phyloP scores from a whole-genome alignment of 2,797 vertebrate species.

The Pitangus sulphuratus region DNA sequence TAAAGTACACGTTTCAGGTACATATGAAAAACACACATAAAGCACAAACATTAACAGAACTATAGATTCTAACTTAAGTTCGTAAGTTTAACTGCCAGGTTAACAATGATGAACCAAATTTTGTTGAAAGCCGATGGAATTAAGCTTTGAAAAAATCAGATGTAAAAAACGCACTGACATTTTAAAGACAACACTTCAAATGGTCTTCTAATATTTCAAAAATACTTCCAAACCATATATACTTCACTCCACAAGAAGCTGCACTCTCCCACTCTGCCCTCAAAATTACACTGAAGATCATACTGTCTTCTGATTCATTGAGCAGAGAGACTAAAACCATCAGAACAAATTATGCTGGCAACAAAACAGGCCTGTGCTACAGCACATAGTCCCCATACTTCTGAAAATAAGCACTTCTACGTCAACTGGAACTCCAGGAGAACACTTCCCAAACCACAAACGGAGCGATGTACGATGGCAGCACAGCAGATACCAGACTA shows the following conservation, averaged over 20 bases:
- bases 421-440: background rate
- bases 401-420: accelerated
- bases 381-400: accelerated
- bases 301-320: accelerated
- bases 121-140: accelerated
- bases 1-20: background rate
- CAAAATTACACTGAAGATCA: too few species aligned
- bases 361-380: background rate
- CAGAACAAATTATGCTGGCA: accelerated
- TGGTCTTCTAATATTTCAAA: background rate
- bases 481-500: accelerated
- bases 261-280: background rate
- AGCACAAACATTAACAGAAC: background rate
- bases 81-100: background rate
- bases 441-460: accelerated
- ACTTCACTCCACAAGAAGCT: accelerated
- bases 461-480: accelerated
- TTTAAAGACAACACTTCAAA: background rate
- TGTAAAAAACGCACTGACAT: too few species aligned
- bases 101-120: background rate
- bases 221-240: background rate
- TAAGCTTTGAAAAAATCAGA: background rate
- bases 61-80: background rate
- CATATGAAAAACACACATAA: accelerated
- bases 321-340: background rate